Percentiles rank a stretch among this genome's conserved stretches.
Evolutionary conservation across 2,888 invertebrate genomes (phyloP).

Genomic region (Anodontia alba): DNA sequence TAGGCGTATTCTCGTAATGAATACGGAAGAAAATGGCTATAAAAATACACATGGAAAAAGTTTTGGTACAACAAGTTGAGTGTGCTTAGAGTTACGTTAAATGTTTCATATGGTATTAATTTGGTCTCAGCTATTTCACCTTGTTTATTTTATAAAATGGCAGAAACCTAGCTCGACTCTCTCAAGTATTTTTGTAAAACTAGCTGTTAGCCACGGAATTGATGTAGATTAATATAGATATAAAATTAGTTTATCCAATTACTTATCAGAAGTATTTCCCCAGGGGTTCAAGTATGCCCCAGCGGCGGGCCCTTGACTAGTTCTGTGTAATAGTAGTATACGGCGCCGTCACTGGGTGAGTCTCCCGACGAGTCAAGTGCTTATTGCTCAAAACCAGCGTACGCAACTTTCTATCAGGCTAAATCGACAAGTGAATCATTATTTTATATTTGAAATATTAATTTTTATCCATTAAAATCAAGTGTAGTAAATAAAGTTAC

Average conservation of each 20-base stretch:
- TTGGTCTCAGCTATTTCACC: slow-evolving; percentile 13
- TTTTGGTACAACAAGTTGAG: no score
- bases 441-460: slow-evolving; percentile 56
- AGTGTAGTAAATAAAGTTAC: slow-evolving; percentile 53
- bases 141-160: slow-evolving; percentile 57
- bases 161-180: slow-evolving; percentile 52
- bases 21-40: no score
- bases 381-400: slow-evolving; percentile 16
- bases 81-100: no score
- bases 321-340: slow-evolving; percentile 14
- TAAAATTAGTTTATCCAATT: slow-evolving; percentile 57
- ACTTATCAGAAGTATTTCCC: slow-evolving; percentile 49
- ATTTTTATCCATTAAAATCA: slow-evolving; percentile 39
- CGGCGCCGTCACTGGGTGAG: slow-evolving; percentile 45
- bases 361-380: slow-evolving; percentile 57
- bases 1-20: no score
- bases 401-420: slow-evolving; percentile 53
- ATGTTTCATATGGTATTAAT: slow-evolving; percentile 49
- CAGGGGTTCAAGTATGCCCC: slow-evolving; percentile 40
- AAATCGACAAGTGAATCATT: slow-evolving; percentile 55
- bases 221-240: slow-evolving; percentile 13
- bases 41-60: no score
- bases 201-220: slow-evolving; percentile 11
- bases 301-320: slow-evolving; percentile 38
- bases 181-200: slow-evolving; percentile 52